Evolutionary conservation across 2,797 vertebrate genomes (phyloP), one percentile per base, ranked within the genome.

Genomic region (Gouania willdenowi): DNA sequence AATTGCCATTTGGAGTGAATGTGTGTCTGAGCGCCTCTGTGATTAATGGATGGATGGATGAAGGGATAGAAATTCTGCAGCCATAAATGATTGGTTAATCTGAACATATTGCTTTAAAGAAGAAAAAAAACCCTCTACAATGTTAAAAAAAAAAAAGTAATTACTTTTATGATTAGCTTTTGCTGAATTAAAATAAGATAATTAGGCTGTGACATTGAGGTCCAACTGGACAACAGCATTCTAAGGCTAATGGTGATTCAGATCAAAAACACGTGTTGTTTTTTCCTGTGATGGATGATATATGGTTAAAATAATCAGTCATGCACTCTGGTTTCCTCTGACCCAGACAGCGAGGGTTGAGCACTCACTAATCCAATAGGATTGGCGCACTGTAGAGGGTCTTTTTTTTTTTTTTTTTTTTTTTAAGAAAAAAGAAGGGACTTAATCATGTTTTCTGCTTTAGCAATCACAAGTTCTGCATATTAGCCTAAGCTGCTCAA

Each of bases 381-480:
- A 71, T 48, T 47, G 52, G 41, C 31, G 43, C 65, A 18, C 36
- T 43, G 51, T 45, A 51, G 63, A 49, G 47, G 49, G 67, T 75
- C 56, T 56, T 54, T 75, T 64, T 66, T 40, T 34, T 25, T n/a
- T n/a, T n/a, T n/a, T n/a, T n/a, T n/a, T n/a, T n/a, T n/a, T n/a
- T n/a, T n/a, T n/a, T 14, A 13, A 14, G 13, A 14, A 13, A 13
- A 14, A 3, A 14, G 13, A 14, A 49, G 52, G 52, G 47, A 49
- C 66, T 72, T 81, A 77, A 80, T 85, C 72, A 37, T 66, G 68
- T 83, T 84, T 83, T 81, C 76, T 80, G 77, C 70, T 62, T 81
- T 72, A 57, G 71, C 58, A 78, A 79, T 84, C 76, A 81, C 65
- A 65, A 65, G 75, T 79, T 86, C 74, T 66, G 74, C 75, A 62